Base-by-base conservation (phyloP, 2,888 invertebrate species). In the Amorpha juglandis region DNA sequence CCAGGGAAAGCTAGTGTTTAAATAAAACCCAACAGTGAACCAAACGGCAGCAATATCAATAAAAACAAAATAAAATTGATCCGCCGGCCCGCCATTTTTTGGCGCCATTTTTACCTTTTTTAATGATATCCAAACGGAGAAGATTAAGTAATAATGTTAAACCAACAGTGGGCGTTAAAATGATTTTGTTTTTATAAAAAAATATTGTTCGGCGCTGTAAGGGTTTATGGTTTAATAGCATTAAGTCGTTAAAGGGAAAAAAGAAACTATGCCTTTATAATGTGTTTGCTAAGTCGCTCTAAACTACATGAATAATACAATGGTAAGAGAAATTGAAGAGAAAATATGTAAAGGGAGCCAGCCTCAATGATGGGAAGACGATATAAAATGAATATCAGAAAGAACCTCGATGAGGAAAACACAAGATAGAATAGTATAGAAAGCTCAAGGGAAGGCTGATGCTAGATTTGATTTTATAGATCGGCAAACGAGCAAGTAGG, bases 131-230 rank as follows among this genome's bases (percentile, higher is more conserved):
- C 63, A 55, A 72, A 75, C 69, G 63, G 75, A 77, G 75, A 73
- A 83, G 86, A 89, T 90, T 89, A 85, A 90, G 87, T 85, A 88
- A 89, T 90, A 89, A 81, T 83, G 83, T 88, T 80, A 90, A 91
- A 89, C 84, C 88, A 90, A 91, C 87, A 90, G 83, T 84, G 90
- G 90, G 91, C 89, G 91, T 88, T 67, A 80, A 79, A 19, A 82
- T 79, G 70, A 71, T 67, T 82, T 79, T 79, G 76, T 78, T 83
- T 80, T 81, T 78, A 70, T 35, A 38, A 68, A 76, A 80, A 82
- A 78, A 76, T 69, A 70, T 67, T 70, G 75, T 77, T 80, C 78
- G 80, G 80, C 78, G 81, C 79, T 75, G 12, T 58, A 16, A 62
- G 42, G 14, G 62, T 48, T 65, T 48, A 58, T 55, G 48, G 48